Percentiles rank a stretch among this genome's conserved stretches.
Conservation (phyloP, 2,113 vertebrate species). For the Pungitius pungitius region DNA sequence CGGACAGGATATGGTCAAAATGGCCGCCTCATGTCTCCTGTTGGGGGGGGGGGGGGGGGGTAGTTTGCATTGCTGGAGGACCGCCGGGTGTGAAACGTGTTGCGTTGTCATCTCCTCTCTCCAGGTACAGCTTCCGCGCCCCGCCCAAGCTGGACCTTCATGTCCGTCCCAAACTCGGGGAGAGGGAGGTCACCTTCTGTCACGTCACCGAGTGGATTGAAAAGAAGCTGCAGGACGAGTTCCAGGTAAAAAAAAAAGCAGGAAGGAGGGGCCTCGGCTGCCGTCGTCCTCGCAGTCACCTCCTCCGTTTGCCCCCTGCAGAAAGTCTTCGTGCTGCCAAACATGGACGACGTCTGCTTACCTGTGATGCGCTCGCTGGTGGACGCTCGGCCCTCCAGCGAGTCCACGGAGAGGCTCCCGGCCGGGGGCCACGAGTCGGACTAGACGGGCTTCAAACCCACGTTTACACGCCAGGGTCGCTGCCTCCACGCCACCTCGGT, state of each 20-base stretch:
- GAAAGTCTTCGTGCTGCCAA: constrained; percentile 92
- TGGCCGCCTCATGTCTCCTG: not conserved
- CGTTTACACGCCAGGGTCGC: constrained; percentile 58
- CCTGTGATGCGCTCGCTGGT: constrained; percentile 85
- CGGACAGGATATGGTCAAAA: constrained; percentile 88
- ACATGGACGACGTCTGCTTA: constrained; percentile 91
- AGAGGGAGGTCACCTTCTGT: constrained; percentile 88
- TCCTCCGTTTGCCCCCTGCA: constrained; percentile 58
- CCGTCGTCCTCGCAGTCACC: not conserved
- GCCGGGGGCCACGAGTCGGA: constrained; percentile 45
- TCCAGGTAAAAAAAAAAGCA: constrained; percentile 80
- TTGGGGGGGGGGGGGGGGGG: too few species aligned
- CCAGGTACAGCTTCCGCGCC: constrained; percentile 89
- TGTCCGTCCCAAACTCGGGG: constrained; percentile 87
- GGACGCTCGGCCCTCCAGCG: constrained; percentile 63
- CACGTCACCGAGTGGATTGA: constrained; percentile 91
- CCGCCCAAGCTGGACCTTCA: constrained; percentile 87
- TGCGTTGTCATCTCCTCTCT: not conserved
- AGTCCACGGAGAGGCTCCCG: constrained; percentile 62
- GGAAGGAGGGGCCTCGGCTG: too few species aligned
- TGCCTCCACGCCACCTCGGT: too few species aligned
- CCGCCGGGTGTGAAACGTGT: not conserved
- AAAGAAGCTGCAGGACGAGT: constrained; percentile 88
- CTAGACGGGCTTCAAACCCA: constrained; percentile 44
- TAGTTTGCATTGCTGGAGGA: not conserved